A percentile compares a stretch with the other conserved stretches of the same genome.
phyloP scores from a whole-genome alignment of 1,140 invertebrate genomes.

The Bombus sibiricus region DNA sequence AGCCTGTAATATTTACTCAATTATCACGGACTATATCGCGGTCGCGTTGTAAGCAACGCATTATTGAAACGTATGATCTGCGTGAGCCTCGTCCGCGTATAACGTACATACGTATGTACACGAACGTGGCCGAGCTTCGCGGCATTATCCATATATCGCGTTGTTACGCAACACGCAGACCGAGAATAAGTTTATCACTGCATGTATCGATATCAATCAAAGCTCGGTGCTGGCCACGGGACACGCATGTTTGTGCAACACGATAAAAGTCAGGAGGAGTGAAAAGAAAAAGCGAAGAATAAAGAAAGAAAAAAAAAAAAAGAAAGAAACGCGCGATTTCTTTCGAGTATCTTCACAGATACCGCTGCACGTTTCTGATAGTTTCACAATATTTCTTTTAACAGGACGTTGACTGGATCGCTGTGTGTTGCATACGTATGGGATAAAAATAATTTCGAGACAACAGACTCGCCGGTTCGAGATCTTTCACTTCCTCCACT shows the following conservation, averaged over 20 bases:
- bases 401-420: constrained; percentile 10
- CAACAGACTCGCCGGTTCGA: background rate
- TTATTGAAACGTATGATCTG: constrained; percentile 1
- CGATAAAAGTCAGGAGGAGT: background rate
- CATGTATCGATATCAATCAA: constrained; percentile 28
- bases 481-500: background rate
- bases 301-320: background rate
- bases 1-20: constrained; percentile 7
- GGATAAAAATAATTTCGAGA: background rate
- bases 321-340: background rate
- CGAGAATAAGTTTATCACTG: constrained; percentile 22
- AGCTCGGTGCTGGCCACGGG: background rate
- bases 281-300: background rate
- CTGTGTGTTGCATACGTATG: background rate
- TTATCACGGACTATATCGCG: background rate
- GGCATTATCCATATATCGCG: background rate
- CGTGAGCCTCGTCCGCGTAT: background rate
- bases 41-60: background rate
- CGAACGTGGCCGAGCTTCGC: background rate
- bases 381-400: constrained; percentile 5
- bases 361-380: background rate
- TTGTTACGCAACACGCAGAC: constrained; percentile 21
- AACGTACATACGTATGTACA: background rate
- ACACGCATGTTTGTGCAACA: background rate
- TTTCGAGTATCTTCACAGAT: background rate